phyloP scores from a whole-genome alignment of 2,888 invertebrate species.

The Bombylius discolor region DNA sequence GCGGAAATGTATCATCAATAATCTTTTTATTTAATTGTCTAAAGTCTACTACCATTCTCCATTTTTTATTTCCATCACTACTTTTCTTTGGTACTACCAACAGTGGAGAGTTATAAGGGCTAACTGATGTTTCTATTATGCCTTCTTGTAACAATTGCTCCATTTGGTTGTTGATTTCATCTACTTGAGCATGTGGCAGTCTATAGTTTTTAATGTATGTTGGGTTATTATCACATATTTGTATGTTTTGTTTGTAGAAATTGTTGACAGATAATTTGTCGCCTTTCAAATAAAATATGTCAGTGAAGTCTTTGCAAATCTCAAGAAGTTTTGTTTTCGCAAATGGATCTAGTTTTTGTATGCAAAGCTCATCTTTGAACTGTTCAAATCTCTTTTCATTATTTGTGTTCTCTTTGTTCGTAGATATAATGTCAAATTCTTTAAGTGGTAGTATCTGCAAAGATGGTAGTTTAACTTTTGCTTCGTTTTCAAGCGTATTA shows the following conservation, averaged over 20 bases:
- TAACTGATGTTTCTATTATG: slow-evolving; percentile 18
- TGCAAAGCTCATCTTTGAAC: background rate
- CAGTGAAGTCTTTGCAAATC: background rate
- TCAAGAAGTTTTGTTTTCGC: background rate
- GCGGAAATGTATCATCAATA: slow-evolving; percentile 5
- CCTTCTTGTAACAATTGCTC: slow-evolving; percentile 18
- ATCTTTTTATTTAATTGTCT: slow-evolving; percentile 9
- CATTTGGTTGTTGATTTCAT: slow-evolving; percentile 15
- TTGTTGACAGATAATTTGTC: background rate
- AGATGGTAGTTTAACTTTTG: too few relatives aligned
- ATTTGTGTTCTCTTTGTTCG: too few relatives aligned
- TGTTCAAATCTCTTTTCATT: background rate
- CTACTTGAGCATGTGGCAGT: background rate
- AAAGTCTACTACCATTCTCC: background rate
- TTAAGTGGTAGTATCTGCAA: too few relatives aligned
- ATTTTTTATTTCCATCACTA: background rate
- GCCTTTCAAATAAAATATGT: background rate
- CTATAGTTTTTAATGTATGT: slow-evolving; percentile 2
- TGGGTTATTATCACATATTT: background rate
- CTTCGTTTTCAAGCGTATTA: too few relatives aligned
- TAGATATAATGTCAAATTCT: too few relatives aligned
- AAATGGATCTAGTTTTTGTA: background rate
- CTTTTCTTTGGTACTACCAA: slow-evolving; percentile 15
- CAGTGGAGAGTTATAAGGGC: slow-evolving; percentile 16
- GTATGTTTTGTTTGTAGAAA: background rate